Percentiles rank a stretch among this genome's conserved stretches.
Conservation (phyloP, 2,113 vertebrate species). For the Amphiprion percula region DNA sequence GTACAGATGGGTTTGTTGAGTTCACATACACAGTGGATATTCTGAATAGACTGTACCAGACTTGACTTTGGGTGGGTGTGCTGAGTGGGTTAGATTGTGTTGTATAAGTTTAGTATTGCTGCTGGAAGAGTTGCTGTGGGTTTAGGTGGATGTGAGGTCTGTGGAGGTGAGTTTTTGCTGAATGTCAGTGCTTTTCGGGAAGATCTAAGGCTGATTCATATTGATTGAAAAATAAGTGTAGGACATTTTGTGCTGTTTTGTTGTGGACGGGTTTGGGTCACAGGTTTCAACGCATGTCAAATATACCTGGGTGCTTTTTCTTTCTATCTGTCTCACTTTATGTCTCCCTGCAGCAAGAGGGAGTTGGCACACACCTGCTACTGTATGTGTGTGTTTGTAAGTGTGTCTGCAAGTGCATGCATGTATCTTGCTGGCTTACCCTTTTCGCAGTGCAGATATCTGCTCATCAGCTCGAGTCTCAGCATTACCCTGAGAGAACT, state of each 20-base stretch:
- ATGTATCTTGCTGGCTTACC: slow-evolving; percentile 46
- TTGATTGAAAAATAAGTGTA: not conserved
- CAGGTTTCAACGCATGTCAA: not conserved
- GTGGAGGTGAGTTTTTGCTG: slow-evolving; percentile 6
- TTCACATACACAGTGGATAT: slow-evolving; percentile 1
- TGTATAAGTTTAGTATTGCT: slow-evolving; percentile 3
- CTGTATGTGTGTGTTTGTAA: not conserved
- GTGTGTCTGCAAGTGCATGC: slow-evolving; percentile 15
- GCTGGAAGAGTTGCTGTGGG: not conserved
- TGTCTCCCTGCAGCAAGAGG: slow-evolving; percentile 18
- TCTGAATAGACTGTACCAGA: not conserved
- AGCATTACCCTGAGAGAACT: slow-evolving; percentile 43
- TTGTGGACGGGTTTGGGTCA: slow-evolving; percentile 1
- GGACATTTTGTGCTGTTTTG: slow-evolving; percentile 1
- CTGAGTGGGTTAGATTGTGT: slow-evolving; percentile 24
- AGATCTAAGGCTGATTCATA: slow-evolving; percentile 12
- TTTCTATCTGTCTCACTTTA: slow-evolving; percentile 4
- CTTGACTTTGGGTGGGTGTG: slow-evolving; percentile 14
- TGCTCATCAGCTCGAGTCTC: slow-evolving; percentile 44
- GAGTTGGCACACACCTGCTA: slow-evolving; percentile 32
- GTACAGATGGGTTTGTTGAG: not conserved
- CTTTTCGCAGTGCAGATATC: slow-evolving; percentile 63
- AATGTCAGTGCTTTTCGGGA: not conserved
- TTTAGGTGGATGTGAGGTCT: slow-evolving; percentile 10
- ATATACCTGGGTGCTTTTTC: not conserved